Evolutionary conservation across 2,113 vertebrate species (phyloP), one percentile per base, ranked within the genome.

Genomic region (Phrynocephalus versicolor): DNA sequence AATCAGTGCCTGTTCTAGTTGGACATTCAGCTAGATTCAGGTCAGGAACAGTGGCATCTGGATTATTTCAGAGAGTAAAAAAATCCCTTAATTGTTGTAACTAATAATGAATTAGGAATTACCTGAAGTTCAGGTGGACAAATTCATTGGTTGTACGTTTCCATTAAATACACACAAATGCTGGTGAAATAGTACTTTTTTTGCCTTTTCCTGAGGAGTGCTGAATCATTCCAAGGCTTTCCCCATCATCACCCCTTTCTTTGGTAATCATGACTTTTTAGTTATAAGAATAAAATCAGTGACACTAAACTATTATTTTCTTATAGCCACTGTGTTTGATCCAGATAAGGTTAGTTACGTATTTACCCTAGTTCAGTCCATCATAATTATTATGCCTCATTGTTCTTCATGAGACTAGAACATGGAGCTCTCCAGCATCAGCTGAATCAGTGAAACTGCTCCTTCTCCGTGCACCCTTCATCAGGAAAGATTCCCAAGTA

Each of bases 201-300:
- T 55, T 91, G 82, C 58, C n/a, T 78, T 91, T 67, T 90, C 84
- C 83, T 91, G 89, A 80, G 91, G 71, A 85, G 73, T 85, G 74
- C 87, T 90, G 79, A 87, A 92, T 92, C 86, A 73, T 90, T 88
- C 55, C 60, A 86, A 23, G 69, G 37, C 30, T 60, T 83, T 51
- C 69, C 90, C 76, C 74, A n/a, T n/a, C n/a, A n/a, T n/a, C n/a
- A n/a, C 5, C 1, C 81, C 15, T 85, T 93, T 83, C 39, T 75
- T 62, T 75, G 58, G 37, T 62, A 74, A n/a, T 83, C 41, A 67
- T 75, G 58, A 74, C 10, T 35, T 76, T 83, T n/a, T 23, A 18
- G 33, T 41, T 12, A 77, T 30, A 78, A 12, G 51, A 84, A 84
- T 84, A 84, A 84, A 77, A 69, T 65, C 27, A 33, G 33, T 39